Evolutionary conservation across 2,797 vertebrate genomes (phyloP).

Genomic region (Protonibea diacanthus): DNA sequence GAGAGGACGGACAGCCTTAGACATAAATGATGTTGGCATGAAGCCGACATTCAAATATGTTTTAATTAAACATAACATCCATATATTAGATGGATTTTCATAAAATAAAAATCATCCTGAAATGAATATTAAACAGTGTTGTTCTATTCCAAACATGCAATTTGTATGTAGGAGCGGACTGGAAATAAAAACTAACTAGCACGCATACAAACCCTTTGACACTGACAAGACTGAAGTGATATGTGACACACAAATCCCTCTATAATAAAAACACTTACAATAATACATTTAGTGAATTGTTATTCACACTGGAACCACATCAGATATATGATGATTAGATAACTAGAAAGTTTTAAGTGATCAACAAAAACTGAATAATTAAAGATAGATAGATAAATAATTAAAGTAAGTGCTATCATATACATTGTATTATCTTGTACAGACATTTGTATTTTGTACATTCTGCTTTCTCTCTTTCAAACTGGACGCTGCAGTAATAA

Average conservation of each 20-base stretch:
- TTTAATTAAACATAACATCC: background rate
- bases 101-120: background rate
- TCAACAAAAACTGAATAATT: background rate
- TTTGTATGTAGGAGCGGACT: background rate
- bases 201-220: background rate
- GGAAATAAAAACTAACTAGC: background rate
- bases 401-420: background rate
- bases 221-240: background rate
- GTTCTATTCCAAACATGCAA: background rate
- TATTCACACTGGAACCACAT: background rate
- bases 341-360: background rate
- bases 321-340: background rate
- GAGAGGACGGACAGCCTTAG: background rate
- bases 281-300: background rate
- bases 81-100: slow-evolving; percentile 8
- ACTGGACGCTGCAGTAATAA: too few relatives aligned
- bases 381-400: too few relatives aligned
- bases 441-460: background rate
- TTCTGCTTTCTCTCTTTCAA: background rate
- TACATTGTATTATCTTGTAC: too few relatives aligned
- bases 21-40: slow-evolving; percentile 1
- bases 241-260: background rate
- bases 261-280: background rate
- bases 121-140: background rate
- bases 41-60: background rate